Conservation (phyloP, 2,888 invertebrate species). For the Lingula anatina region DNA sequence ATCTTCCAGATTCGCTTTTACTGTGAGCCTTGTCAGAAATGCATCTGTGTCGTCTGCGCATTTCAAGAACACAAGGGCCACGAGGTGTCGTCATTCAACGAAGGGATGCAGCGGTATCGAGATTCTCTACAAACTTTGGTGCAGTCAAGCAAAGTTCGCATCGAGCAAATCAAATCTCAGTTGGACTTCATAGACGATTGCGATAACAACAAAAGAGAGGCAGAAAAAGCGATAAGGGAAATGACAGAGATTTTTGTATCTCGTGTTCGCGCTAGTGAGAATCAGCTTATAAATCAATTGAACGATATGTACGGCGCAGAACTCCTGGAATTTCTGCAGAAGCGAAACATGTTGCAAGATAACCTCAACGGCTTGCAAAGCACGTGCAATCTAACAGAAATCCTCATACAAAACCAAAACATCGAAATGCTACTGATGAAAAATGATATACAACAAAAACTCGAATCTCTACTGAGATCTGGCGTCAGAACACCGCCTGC, state of each 20-base stretch:
- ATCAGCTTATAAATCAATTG: constrained; percentile 36
- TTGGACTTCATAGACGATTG: constrained; percentile 39
- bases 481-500: constrained; percentile 24
- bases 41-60: constrained; percentile 50
- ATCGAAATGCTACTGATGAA: constrained; percentile 48
- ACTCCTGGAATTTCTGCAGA: constrained; percentile 31
- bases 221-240: constrained; percentile 44
- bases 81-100: constrained; percentile 46
- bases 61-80: constrained; percentile 50
- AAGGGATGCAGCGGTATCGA: constrained; percentile 41
- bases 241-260: constrained; percentile 39
- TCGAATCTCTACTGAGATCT: constrained; percentile 32
- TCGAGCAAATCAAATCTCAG: constrained; percentile 27
- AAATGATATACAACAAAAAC: constrained; percentile 43
- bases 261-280: constrained; percentile 35
- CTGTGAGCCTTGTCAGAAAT: constrained; percentile 49
- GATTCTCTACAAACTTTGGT: constrained; percentile 26
- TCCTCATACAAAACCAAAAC: constrained; percentile 43
- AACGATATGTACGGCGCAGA: constrained; percentile 37
- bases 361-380: constrained; percentile 37
- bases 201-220: constrained; percentile 37
- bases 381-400: constrained; percentile 40
- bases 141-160: constrained; percentile 24
- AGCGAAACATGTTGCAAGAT: constrained; percentile 36
- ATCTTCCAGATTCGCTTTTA: too few relatives aligned